Conservation (phyloP, 2,113 vertebrate genomes). For the Hylia prasina region DNA sequence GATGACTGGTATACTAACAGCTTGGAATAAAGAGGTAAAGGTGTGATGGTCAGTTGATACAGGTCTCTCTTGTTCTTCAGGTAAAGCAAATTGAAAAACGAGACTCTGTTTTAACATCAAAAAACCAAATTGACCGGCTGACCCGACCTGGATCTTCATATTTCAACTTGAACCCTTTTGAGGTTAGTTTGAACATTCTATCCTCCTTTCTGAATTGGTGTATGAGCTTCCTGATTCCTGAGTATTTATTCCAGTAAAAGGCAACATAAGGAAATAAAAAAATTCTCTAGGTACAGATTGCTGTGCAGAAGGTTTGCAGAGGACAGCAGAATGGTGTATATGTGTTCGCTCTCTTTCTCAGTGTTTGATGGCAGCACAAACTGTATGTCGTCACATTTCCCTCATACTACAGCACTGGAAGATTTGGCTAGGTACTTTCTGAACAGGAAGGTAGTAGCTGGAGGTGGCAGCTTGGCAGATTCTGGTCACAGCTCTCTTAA, state of each 20-base stretch:
- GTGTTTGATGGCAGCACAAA: background rate
- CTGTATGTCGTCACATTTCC: background rate
- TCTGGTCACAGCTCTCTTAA: background rate
- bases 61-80: conserved; percentile 62
- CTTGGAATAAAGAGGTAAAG: background rate
- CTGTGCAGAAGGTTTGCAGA: background rate
- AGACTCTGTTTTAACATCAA: conserved; percentile 94
- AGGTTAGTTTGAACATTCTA: conserved; percentile 69
- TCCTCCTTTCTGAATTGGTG: background rate
- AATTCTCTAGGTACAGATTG: background rate
- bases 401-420: background rate
- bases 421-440: background rate
- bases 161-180: conserved; percentile 97
- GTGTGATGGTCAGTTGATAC: background rate
- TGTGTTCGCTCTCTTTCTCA: background rate
- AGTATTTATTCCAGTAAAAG: background rate
- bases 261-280: background rate
- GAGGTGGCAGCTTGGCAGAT: background rate
- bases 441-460: background rate
- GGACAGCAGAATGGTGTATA: background rate
- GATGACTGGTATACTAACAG: background rate
- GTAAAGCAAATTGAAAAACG: conserved; percentile 98
- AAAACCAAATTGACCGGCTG: conserved; percentile 96
- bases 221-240: background rate
- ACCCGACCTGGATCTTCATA: conserved; percentile 93